Evolutionary conservation across 2,888 invertebrate species (phyloP).

Genomic region (Aspidiotus rigidus): DNA sequence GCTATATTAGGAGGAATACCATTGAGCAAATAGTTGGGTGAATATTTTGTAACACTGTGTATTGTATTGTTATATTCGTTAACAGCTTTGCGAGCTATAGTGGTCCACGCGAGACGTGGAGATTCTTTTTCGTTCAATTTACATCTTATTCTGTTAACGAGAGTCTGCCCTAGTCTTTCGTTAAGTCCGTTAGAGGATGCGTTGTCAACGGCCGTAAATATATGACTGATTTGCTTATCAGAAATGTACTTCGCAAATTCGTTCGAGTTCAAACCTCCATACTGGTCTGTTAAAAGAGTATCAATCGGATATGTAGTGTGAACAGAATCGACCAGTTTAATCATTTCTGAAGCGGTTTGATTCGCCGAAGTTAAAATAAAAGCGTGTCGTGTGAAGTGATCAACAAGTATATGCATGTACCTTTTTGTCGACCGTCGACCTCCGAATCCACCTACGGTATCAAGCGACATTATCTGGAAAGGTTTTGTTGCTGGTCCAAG

Average conservation of each 20-base stretch:
- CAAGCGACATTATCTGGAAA: too few species aligned
- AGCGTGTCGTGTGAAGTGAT: too few species aligned
- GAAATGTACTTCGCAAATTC: neutral
- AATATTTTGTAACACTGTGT: neutral
- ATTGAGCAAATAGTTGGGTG: neutral
- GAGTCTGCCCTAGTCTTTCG: neutral
- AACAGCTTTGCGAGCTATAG: neutral
- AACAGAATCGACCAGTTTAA: too few species aligned
- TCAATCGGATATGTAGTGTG: too few species aligned
- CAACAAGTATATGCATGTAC: too few species aligned
- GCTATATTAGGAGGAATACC: neutral
- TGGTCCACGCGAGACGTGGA: neutral
- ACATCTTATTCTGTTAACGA: slow-evolving; percentile 10
- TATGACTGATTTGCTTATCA: neutral
- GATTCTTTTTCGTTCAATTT: slow-evolving; percentile 1
- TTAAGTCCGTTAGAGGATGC: neutral
- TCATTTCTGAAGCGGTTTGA: too few species aligned
- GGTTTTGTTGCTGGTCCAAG: too few species aligned
- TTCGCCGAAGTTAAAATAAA: too few species aligned
- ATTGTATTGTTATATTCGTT: slow-evolving; percentile 2
- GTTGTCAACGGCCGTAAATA: slow-evolving; percentile 6
- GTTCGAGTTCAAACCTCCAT: slow-evolving; percentile 6
- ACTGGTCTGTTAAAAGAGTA: too few species aligned
- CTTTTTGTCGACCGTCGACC: too few species aligned
- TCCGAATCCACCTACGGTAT: too few species aligned